Percentiles rank a stretch among this genome's conserved stretches.
phyloP scores from a whole-genome alignment of 2,113 vertebrate species.

The Acanthisitta chloris region DNA sequence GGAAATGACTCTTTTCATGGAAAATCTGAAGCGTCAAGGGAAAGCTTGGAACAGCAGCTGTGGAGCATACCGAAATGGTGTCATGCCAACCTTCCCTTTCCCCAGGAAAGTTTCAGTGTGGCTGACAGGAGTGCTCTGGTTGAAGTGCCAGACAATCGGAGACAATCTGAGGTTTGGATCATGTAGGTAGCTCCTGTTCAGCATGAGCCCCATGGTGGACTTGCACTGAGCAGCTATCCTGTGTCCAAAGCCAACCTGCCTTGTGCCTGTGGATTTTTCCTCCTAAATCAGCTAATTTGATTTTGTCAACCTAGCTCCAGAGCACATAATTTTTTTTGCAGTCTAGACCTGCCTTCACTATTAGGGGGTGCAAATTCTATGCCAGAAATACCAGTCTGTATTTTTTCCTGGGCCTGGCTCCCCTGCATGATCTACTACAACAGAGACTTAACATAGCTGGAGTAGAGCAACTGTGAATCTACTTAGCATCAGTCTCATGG shows the following conservation, averaged over 20 bases:
- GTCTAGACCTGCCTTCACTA: neutral
- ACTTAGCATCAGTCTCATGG: neutral
- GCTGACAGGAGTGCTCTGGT: neutral
- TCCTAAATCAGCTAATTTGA: neutral
- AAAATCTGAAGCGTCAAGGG: neutral
- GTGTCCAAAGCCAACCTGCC: neutral
- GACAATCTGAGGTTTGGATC: neutral
- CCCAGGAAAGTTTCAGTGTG: neutral
- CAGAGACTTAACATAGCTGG: neutral
- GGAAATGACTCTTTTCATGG: neutral
- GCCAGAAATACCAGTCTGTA: conserved; percentile 43
- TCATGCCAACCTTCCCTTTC: rapidly evolving
- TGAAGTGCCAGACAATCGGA: neutral
- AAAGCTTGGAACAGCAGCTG: neutral
- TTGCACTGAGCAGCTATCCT: neutral
- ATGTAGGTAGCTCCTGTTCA: neutral
- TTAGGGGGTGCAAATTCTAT: neutral
- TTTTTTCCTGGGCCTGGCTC: neutral
- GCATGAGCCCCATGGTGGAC: neutral
- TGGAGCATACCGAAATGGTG: neutral
- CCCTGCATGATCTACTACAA: neutral
- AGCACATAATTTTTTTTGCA: neutral
- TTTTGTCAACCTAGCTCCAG: neutral
- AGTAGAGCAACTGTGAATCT: conserved; percentile 1
- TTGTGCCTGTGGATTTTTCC: neutral